Evolutionary conservation across 2,113 vertebrate genomes (phyloP).

Genomic region (Bujurquina vittata): DNA sequence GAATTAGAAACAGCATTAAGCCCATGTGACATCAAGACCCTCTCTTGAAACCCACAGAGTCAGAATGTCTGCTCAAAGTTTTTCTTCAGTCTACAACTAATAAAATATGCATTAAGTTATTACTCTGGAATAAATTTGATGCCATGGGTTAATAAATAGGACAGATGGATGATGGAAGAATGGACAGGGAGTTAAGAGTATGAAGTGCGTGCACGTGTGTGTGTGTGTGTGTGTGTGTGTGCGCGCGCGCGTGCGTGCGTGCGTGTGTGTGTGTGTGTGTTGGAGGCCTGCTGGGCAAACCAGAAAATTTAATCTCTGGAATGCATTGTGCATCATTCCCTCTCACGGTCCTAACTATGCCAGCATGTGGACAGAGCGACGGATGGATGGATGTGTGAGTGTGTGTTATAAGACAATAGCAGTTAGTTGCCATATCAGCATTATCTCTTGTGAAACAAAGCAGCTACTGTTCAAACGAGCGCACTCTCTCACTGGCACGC

Average conservation of each 20-base stretch:
- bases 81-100: background rate
- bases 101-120: slow-evolving; percentile 21
- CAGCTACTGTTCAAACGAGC: slow-evolving; percentile 64
- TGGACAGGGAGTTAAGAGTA: background rate
- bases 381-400: slow-evolving; percentile 5
- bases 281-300: slow-evolving; percentile 52
- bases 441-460: slow-evolving; percentile 74
- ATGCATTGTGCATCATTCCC: slow-evolving; percentile 73
- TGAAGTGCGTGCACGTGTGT: background rate
- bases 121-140: slow-evolving; percentile 2
- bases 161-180: slow-evolving; percentile 27
- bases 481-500: slow-evolving; percentile 38
- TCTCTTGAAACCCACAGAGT: slow-evolving; percentile 4
- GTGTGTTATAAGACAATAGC: slow-evolving; percentile 67
- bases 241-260: slow-evolving; percentile 1
- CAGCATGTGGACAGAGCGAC: slow-evolving; percentile 43
- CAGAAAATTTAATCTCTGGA: slow-evolving; percentile 73
- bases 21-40: slow-evolving; percentile 54
- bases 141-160: slow-evolving; percentile 1
- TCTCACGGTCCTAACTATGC: slow-evolving; percentile 53
- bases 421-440: slow-evolving; percentile 70
- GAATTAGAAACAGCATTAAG: slow-evolving; percentile 52
- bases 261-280: slow-evolving; percentile 16
- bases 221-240: background rate
- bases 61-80: background rate